A percentile compares a stretch with the other conserved stretches of the same genome.
Conservation (phyloP, 53 echinoderm and acorn worm species). For the Arbacia lixula region DNA sequence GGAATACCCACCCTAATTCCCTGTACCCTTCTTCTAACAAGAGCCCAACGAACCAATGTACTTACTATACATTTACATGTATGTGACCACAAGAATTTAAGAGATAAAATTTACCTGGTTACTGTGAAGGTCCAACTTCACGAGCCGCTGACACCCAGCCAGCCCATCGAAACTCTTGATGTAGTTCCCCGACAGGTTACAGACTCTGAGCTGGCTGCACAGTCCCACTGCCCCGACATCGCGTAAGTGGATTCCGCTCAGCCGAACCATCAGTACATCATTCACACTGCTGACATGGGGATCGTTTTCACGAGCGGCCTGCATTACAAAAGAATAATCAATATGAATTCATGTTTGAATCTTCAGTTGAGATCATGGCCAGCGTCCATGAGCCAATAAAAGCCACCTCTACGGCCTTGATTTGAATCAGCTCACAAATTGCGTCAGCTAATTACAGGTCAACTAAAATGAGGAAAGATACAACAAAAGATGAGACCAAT, state of each 20-base stretch:
- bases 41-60: too few species aligned
- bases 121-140: slow-evolving; percentile 85
- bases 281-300: slow-evolving; percentile 11
- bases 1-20: too few species aligned
- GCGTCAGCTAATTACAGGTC: too few species aligned
- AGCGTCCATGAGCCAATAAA: too few species aligned
- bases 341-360: not conserved
- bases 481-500: too few species aligned
- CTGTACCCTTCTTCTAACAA: too few species aligned
- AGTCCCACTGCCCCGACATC: slow-evolving; percentile 77
- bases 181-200: slow-evolving; percentile 88
- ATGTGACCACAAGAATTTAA: too few species aligned
- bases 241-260: slow-evolving; percentile 70
- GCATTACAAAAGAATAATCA: not conserved
- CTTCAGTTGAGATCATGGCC: not conserved
- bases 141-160: slow-evolving; percentile 67
- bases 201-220: slow-evolving; percentile 72
- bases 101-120: slow-evolving; percentile 75
- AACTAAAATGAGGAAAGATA: too few species aligned
- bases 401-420: too few species aligned
- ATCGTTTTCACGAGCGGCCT: slow-evolving; percentile 43
- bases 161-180: slow-evolving; percentile 80
- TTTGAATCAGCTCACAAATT: not conserved
- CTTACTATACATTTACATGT: too few species aligned
- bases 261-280: slow-evolving; percentile 69